Base-by-base conservation (phyloP, 1,140 invertebrate species). In the Neodiprion fabricii region DNA sequence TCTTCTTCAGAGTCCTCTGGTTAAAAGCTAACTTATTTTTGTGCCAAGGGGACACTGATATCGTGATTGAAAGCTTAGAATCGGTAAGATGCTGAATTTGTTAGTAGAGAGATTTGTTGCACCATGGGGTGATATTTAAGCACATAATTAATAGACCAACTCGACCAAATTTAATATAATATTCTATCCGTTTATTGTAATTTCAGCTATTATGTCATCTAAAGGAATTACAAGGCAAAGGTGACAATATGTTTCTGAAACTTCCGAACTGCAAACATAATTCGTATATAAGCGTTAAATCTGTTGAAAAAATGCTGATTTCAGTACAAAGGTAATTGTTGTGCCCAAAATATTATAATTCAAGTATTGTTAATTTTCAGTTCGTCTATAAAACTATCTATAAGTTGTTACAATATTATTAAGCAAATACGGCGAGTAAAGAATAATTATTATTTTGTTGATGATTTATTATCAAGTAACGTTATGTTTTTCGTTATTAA, bases 181-280 rank as follows among this genome's bases (percentile, higher is more conserved):
- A 78, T 23, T 61, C 48, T 70, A 49, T 10, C 69, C 70, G 71
- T 5, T 74, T 72, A 68, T 75, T 12, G 71, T 74, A 17, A 71
- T 83, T 85, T 76, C 47, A 87, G 86, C 78, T 90, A 9, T 73
- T 89, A 12, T 78, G 83, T 67, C 81, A 87, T 67, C 83, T 90
- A 66, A 72, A 83, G 49, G 77, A 85, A 71, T 75, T 85, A 28
- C 85, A 87, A 61, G 76, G 80, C 9, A 75, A 85, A 65, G 79
- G 70, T n/a, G 72, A 79, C 48, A 84, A 82, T 66, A 77, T 83
- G 61, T 81, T 79, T 61, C 50, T 92, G 14, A 86, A 78, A 75
- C 76, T 92, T 9, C 85, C 85, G 14, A 91, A 92, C 79, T 90
- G 90, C 75, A 86, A 86, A 68, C 86, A 88, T 72, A 90, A 90